These are phyloP conservation scores for Melitaea athalia DNA, from an alignment of 2,888 invertebrate genomes.

Conservation along the genomic window DNA sequence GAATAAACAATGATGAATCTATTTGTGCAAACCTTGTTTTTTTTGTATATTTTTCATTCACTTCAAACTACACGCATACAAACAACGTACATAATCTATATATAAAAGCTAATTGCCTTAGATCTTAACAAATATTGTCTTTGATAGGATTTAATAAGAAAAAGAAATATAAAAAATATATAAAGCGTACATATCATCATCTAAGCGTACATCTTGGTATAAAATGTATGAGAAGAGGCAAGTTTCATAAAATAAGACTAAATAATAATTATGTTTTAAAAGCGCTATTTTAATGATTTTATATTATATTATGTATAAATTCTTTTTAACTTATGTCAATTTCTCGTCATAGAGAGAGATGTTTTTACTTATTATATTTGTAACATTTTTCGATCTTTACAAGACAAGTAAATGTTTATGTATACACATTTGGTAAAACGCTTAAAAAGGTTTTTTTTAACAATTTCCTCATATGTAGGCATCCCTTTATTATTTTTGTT, in stretches of 20 bases:
- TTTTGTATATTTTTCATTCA: conserved; percentile 17
- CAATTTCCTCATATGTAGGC: background rate
- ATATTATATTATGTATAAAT: conserved; percentile 8
- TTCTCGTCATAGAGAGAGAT: conserved; percentile 10
- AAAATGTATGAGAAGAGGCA: background rate
- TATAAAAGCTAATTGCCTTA: conserved; percentile 47
- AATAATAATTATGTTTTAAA: background rate
- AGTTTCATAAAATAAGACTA: background rate
- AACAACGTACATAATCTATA: conserved; percentile 31
- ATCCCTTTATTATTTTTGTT: background rate
- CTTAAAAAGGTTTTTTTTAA: background rate
- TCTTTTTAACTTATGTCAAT: conserved; percentile 2
- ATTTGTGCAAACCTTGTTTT: conserved; percentile 24
- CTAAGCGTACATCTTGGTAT: no score
- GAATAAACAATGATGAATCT: background rate
- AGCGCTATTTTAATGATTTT: background rate
- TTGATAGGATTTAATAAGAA: conserved; percentile 31
- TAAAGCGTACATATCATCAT: background rate
- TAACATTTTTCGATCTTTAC: conserved; percentile 3
- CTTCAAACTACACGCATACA: conserved; percentile 24
- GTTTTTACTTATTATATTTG: background rate
- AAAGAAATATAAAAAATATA: conserved; percentile 12
- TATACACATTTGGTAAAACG: conserved; percentile 1
- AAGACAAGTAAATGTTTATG: background rate
- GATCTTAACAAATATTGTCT: conserved; percentile 47